Base-by-base conservation (phyloP, 2,888 invertebrate species). In the Polylopha cassiicola region DNA sequence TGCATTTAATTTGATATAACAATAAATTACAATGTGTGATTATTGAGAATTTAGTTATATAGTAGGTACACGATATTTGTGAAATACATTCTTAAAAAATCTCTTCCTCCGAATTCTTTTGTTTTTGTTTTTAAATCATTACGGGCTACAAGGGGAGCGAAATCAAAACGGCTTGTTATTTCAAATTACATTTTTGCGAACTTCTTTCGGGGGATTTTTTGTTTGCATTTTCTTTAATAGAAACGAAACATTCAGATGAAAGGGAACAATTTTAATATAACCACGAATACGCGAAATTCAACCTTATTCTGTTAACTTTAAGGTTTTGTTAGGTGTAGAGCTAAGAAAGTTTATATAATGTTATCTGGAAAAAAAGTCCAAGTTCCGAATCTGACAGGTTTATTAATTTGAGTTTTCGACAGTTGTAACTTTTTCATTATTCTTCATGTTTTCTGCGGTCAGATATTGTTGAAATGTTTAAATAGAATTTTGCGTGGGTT, bases 131-230 rank as follows among this genome's bases (percentile, higher is more conserved):
- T n/a, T n/a, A n/a, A n/a, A n/a, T n/a, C n/a, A n/a, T n/a, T n/a
- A n/a, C n/a, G n/a, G n/a, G n/a, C n/a, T n/a, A n/a, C n/a, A n/a
- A n/a, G 55, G 50, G 53, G 55, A 44, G 30, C 50, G 37, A 55
- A 70, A 71, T 67, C 68, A 71, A 65, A 71, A 63, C 58, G 53
- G 59, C 56, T 71, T 77, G 75, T 74, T 76, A 66, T 77, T 71
- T 52, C 66, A 73, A 77, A 76, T 77, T 75, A 73, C 65, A 63
- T 73, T 71, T 74, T 73, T 69, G 54, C 56, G 63, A 67, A 65
- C 67, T 61, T 63, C 60, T 60, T 64, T 58, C 58, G 60, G 65
- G 62, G 61, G 53, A 61, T 20, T 32, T 53, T 53, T 58, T 70
- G 69, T 74, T 73, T 70, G 64, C 59, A 45, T 56, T 61, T 60